Percentiles rank a stretch among this genome's conserved stretches.
phyloP scores from a whole-genome alignment of 1,140 invertebrate species.

The Cecropterus lyciades region DNA sequence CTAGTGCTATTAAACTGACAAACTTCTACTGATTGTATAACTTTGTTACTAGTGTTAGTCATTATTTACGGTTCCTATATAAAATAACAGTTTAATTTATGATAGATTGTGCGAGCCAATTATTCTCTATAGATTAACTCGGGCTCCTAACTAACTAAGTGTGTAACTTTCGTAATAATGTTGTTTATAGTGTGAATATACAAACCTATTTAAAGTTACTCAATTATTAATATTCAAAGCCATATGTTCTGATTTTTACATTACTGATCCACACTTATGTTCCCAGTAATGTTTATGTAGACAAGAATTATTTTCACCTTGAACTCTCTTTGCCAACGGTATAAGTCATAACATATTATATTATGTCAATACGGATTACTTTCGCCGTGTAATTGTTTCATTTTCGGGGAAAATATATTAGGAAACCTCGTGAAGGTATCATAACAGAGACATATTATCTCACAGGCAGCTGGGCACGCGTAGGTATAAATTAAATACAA shows the following conservation, averaged over 20 bases:
- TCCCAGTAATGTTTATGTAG: background rate
- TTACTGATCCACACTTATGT: background rate
- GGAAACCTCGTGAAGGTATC: background rate
- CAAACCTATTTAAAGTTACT: background rate
- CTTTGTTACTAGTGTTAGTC: constrained; percentile 12
- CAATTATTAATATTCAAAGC: background rate
- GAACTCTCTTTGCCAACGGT: background rate
- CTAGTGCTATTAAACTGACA: constrained; percentile 6
- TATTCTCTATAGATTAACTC: constrained; percentile 19
- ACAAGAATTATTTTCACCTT: background rate
- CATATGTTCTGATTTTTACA: background rate
- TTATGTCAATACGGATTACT: constrained; percentile 4
- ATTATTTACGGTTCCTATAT: constrained; percentile 9
- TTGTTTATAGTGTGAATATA: background rate
- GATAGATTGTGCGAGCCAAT: constrained; percentile 4
- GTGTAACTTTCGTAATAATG: constrained; percentile 5
- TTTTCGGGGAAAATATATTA: constrained; percentile 3
- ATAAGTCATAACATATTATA: constrained; percentile 6
- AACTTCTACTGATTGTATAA: constrained; percentile 19
- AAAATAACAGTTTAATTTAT: constrained; percentile 8
- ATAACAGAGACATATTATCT: constrained; percentile 12
- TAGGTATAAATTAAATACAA: constrained; percentile 21
- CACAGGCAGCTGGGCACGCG: constrained; percentile 4
- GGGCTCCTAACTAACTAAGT: constrained; percentile 11
- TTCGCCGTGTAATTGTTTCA: background rate